Evolutionary conservation across 1,140 invertebrate species (phyloP), one percentile per base, ranked within the genome.

Genomic region (Drosophila teissieri): DNA sequence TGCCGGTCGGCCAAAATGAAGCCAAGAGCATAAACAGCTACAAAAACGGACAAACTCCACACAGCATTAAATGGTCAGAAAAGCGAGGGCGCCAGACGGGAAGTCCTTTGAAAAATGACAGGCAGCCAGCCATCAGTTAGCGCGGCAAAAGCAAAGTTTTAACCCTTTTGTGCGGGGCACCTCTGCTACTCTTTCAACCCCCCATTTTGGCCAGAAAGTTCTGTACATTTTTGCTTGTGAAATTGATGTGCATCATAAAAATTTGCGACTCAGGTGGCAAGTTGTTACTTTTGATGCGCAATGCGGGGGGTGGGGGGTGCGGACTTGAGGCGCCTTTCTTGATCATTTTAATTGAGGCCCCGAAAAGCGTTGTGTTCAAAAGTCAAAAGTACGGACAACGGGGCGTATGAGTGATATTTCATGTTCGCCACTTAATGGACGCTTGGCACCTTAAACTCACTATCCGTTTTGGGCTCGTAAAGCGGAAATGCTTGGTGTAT

Each of bases 321-420:
- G 53, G 37, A 68, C 64, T 45, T 52, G 15, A 12, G 4, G 48
- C 42, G 55, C 40, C 61, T 48, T 64, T 54, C 40, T 55, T 65
- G 51, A 49, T 64, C 36, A 60, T 72, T 89, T 89, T 89, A 89
- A 89, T 89, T 80, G 79, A 57, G 31, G 31, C 31, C 7, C 8
- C 24, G 54, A 14, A 14, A 39, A 64, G 55, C 61, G 48, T 17
- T n/a, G 45, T 36, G 56, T 60, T 82, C 15, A 14, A 14, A 39
- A 39, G 37, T 14, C 4, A 39, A 36, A 3, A 39, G 37, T 14
- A 4, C 24, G 36, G 42, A 40, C 57, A 31, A 54, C 62, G 8
- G 45, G 73, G 65, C 84, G 80, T 89, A 89, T 89, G 80, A 89
- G 84, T 89, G 84, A 89, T 89, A 78, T 89, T 89, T 80, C 84